Percentiles rank a stretch among this genome's conserved stretches.
Conservation (phyloP, 2,113 vertebrate genomes). For the Fulmarus glacialis region DNA sequence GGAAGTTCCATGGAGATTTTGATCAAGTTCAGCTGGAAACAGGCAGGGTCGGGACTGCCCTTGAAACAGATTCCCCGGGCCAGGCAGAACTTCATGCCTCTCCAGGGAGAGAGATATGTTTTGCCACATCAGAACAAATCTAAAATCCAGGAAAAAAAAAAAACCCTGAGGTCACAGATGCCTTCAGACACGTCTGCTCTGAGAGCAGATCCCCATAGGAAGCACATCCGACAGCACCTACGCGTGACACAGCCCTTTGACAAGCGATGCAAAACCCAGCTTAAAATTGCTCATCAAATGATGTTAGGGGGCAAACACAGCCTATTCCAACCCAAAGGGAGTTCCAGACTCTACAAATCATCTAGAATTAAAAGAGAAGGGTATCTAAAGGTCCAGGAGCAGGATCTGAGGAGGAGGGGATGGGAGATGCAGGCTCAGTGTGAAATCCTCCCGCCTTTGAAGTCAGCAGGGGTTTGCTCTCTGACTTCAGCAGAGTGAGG, state of each 20-base stretch:
- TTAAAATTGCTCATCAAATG: background rate
- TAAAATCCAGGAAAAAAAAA: background rate
- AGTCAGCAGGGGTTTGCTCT: background rate
- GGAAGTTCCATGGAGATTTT: background rate
- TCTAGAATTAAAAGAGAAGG: background rate
- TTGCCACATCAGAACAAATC: background rate
- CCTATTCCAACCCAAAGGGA: conserved; percentile 12
- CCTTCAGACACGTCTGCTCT: background rate
- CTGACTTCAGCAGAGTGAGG: background rate
- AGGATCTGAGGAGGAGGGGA: background rate
- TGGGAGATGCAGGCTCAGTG: background rate
- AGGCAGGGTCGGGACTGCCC: background rate
- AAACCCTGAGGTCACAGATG: background rate
- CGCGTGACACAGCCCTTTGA: background rate
- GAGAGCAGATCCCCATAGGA: background rate
- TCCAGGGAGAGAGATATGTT: background rate
- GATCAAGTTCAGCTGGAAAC: background rate
- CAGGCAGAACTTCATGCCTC: background rate
- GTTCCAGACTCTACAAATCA: conserved; percentile 11
- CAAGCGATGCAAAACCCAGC: background rate
- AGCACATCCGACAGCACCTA: background rate
- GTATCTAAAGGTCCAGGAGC: background rate
- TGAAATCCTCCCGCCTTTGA: background rate
- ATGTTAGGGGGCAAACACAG: background rate
- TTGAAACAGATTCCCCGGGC: background rate